phyloP scores from a whole-genome alignment of 2,888 invertebrate species.

The Drosophila maculinotata region DNA sequence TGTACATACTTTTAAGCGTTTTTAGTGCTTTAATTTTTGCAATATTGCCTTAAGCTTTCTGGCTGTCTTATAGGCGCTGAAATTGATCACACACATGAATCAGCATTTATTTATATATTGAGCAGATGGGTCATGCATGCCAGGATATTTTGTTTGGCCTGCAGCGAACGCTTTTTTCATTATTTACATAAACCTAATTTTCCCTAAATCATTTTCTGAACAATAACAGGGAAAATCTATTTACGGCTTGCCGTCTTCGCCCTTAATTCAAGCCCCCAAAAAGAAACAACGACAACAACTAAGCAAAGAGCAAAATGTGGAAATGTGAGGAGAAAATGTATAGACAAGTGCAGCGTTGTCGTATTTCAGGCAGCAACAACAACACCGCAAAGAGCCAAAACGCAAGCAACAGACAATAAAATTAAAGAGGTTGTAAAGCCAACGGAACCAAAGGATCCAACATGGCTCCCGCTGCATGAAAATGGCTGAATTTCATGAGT shows the following conservation, averaged over 20 bases:
- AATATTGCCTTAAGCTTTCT: conserved; percentile 42
- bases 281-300: conserved; percentile 29
- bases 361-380: conserved; percentile 36
- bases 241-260: conserved; percentile 64
- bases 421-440: conserved; percentile 67
- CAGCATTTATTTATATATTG: conserved; percentile 13
- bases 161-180: conserved; percentile 70
- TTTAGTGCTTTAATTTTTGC: conserved; percentile 44
- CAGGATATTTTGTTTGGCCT: conserved; percentile 52
- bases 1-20: conserved; percentile 14
- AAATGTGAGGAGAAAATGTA: conserved; percentile 65
- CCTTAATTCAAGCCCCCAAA: conserved; percentile 50
- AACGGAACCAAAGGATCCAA: conserved; percentile 48
- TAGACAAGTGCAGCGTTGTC: conserved; percentile 66
- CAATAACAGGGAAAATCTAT: conserved; percentile 79
- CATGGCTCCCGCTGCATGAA: conserved; percentile 43
- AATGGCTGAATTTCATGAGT: conserved; percentile 37
- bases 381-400: conserved; percentile 45
- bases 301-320: conserved; percentile 26
- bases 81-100: conserved; percentile 44
- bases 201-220: conserved; percentile 84
- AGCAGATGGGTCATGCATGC: conserved; percentile 36
- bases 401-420: conserved; percentile 70
- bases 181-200: conserved; percentile 85
- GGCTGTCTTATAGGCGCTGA: too few relatives aligned